Base-by-base conservation (phyloP, 2,113 vertebrate genomes). In the Scopus umbretta region DNA sequence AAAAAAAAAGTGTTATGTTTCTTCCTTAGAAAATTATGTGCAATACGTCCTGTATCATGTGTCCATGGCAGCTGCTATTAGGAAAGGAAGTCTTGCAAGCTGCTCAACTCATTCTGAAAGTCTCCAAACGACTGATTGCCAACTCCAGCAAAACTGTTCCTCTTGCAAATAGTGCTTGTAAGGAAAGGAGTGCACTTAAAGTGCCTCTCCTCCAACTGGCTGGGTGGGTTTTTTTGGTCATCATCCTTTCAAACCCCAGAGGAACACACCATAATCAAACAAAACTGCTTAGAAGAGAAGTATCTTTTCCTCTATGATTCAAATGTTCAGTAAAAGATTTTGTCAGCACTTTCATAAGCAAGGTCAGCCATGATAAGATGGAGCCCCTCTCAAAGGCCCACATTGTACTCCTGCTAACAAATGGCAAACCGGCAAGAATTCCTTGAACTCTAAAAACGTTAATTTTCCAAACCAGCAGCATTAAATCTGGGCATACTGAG, bases 31-130 rank as follows among this genome's bases (percentile, higher is more conserved):
- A 95, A 80, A 68, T 19, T 72, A 59, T 75, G 74, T 43, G 90
- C 93, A 96, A 87, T 71, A 94, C 86, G 79, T 90, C 92, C 89
- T 92, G 78, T 75, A 85, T 85, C 84, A 75, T 87, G 81, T 90
- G 92, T 93, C 84, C 74, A 75, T 82, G 84, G 92, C 92, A 95
- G 92, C 84, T 82, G 90, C 62, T 88, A 45, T 49, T 87, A 87
- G 50, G 81, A 94, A 94, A 94, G 94, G 90, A 96, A 96, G 92
- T 92, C 90, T 58, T 36, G 20, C 92, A 96, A 96, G 93, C 90
- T 87, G 84, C 87, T 80, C 36, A 67, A 17, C 76, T 95, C 78
- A 91, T 91, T 88, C 90, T 91, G 92, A 93, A 96, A 95, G 93
- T 88, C 74, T 83, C 88, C 40, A 47, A 92, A 61, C n/a, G 9